phyloP scores from a whole-genome alignment of 2,888 invertebrate genomes.

The Xestia sexstrigata region DNA sequence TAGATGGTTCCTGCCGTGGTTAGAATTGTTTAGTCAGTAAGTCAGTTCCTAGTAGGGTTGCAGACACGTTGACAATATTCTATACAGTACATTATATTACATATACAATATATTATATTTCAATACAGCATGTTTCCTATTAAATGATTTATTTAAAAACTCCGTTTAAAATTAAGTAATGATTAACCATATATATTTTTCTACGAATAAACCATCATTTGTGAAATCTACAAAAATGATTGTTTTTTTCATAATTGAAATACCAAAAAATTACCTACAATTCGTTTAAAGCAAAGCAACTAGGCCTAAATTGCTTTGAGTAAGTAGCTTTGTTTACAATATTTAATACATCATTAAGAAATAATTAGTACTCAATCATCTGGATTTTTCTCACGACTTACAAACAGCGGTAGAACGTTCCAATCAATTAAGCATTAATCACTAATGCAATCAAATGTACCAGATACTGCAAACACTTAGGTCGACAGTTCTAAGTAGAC shows the following conservation, averaged over 20 bases:
- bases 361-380: no score
- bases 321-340: no score
- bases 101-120: not conserved
- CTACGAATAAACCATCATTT: not conserved
- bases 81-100: not conserved
- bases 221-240: no score
- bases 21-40: not conserved
- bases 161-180: not conserved
- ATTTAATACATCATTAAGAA: no score
- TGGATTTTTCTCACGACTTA: not conserved
- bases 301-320: no score
- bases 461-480: not conserved
- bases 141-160: not conserved
- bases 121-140: not conserved
- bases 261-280: not conserved
- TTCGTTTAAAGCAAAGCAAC: no score
- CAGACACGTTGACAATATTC: not conserved
- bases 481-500: constrained; percentile 13
- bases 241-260: no score
- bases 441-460: not conserved
- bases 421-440: not conserved
- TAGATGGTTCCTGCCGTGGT: not conserved
- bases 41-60: not conserved
- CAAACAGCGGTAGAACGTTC: not conserved
- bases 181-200: not conserved